Conservation (phyloP, 1,140 invertebrate species). For the Drosophila saltans region DNA sequence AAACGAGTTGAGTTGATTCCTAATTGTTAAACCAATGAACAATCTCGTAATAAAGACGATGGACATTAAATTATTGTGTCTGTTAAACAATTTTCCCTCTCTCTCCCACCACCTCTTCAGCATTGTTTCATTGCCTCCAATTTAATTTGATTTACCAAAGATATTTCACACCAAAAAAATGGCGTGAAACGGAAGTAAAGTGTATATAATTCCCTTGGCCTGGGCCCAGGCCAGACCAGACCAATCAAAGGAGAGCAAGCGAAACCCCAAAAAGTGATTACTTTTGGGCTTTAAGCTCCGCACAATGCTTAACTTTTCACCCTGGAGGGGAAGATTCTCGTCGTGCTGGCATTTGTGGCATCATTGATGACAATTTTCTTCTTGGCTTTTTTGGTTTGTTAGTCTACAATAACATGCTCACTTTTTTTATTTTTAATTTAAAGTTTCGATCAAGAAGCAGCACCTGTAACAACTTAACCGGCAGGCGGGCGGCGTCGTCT, state of each 20-base stretch:
- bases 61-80: background rate
- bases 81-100: too few species aligned
- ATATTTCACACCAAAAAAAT: conserved; percentile 19
- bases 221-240: conserved; percentile 9
- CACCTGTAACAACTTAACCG: background rate
- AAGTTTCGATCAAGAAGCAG: conserved; percentile 1
- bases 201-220: conserved; percentile 10
- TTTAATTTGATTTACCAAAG: conserved; percentile 38
- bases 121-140: background rate
- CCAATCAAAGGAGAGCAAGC: conserved; percentile 12
- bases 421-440: conserved; percentile 1
- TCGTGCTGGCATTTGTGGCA: background rate
- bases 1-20: too few species aligned
- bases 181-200: conserved; percentile 5
- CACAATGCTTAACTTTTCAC: background rate
- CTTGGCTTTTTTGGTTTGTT: background rate
- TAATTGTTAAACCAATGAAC: conserved; percentile 20
- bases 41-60: background rate
- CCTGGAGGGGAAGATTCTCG: background rate
- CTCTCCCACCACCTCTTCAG: background rate
- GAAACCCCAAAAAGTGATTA: conserved; percentile 20
- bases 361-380: conserved; percentile 16
- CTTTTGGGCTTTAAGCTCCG: conserved; percentile 20
- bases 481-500: too few species aligned
- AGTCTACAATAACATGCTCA: conserved; percentile 4